Base-by-base conservation (phyloP, 1,140 invertebrate species). In the Mya arenaria region DNA sequence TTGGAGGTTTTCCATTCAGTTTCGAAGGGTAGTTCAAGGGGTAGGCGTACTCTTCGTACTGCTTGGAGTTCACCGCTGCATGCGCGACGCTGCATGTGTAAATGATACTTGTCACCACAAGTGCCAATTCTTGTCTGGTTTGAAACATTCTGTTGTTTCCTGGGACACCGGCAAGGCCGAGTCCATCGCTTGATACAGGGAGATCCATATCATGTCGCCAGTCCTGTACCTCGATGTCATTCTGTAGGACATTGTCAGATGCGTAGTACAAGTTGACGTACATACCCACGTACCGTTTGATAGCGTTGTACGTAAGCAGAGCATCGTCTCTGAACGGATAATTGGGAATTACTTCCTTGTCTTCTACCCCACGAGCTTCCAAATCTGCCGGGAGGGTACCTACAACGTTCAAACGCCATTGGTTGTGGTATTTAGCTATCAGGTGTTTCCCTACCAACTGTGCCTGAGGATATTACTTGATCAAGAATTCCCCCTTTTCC, bases 271-370 rank as follows among this genome's bases (percentile, higher is more conserved):
- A 23, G 28, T 72, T 62, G 15, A 75, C 30, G 32, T 85, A 85
- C 28, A 66, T 74, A 23, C 69, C 84, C 30, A 93, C 91, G 77
- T 92, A 93, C 74, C 86, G 87, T 32, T 87, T 71, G 37, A 93
- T 92, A 25, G 86, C 87, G 17, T 89, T 55, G 60, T 89, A 92
- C 0, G 92, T 69, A 0, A 82, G 72, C 8, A 92, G 34, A 17
- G 90, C 92, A 84, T 93, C 93, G 82, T 93, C 93, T 72, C 93
- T 75, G 84, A 92, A 93, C 23, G 92, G 92, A 84, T 93, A 93
- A 63, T 92, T 84, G 8, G 92, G 91, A 8, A 93, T 73, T 41
- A 92, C 84, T 8, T 89, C 23, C 10, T 52, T 55, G n/a, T n/a
- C n/a, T 69, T 91, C 89, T 19, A 92, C 86, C 30, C 85, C 85